Evolutionary conservation across 2,888 invertebrate genomes (phyloP).

Genomic region (Aphodius sticticus): DNA sequence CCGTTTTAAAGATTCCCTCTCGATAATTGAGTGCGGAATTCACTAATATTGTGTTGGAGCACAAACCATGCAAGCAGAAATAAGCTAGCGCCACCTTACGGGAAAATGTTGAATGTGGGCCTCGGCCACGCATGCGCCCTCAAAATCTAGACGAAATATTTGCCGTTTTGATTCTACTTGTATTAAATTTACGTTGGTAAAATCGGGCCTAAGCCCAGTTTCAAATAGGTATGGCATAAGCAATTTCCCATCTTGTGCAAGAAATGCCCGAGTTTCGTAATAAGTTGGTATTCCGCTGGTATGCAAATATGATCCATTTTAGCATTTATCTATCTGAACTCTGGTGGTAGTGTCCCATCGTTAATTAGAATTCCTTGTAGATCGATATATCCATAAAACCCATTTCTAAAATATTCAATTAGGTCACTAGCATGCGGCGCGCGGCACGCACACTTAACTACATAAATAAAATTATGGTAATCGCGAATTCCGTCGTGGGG

Average conservation of each 20-base stretch:
- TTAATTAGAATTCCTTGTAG: background rate
- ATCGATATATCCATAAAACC: background rate
- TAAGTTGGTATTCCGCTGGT: background rate
- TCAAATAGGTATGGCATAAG: background rate
- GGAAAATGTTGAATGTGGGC: no score
- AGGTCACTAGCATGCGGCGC: constrained; percentile 22
- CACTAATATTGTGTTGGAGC: no score
- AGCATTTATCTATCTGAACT: background rate
- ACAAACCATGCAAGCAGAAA: no score
- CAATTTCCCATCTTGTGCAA: background rate
- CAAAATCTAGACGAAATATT: no score
- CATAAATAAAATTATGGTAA: constrained; percentile 24
- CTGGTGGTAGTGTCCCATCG: background rate
- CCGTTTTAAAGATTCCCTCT: no score
- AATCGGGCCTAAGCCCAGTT: no score
- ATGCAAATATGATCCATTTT: background rate
- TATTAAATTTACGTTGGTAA: no score
- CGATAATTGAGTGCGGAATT: no score
- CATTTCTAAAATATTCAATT: constrained; percentile 18
- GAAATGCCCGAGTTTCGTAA: background rate
- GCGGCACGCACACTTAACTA: constrained; percentile 10
- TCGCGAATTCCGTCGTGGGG: constrained; percentile 16
- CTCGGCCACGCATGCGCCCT: no score
- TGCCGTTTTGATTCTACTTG: no score
- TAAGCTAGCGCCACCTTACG: no score